Percentiles rank a stretch among this genome's conserved stretches.
Evolutionary conservation across 1,140 invertebrate genomes (phyloP).

Genomic region (Drosophila hydei): DNA sequence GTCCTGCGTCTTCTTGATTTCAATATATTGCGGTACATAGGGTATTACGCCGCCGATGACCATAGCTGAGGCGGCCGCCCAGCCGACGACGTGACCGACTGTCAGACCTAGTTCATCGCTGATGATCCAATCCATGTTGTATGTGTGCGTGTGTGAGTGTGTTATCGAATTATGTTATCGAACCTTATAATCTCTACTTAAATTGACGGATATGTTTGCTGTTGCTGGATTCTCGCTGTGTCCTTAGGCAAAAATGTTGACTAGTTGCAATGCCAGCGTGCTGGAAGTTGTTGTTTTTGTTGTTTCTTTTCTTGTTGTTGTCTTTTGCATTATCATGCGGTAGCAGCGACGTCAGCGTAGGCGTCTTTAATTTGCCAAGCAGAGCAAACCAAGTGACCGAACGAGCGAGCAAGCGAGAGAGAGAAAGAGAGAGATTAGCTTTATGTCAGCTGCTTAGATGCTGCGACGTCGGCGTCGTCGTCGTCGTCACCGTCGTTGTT

Average conservation of each 20-base stretch:
- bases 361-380: constrained; percentile 44
- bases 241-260: constrained; percentile 16
- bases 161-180: constrained; percentile 21
- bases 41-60: constrained; percentile 94
- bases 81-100: constrained; percentile 87
- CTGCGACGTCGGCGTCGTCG: constrained; percentile 28
- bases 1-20: constrained; percentile 95
- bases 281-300: constrained; percentile 56
- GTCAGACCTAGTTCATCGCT: constrained; percentile 88
- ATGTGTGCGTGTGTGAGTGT: constrained; percentile 3
- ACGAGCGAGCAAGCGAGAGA: constrained; percentile 10
- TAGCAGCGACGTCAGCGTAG: constrained; percentile 33
- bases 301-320: constrained; percentile 20
- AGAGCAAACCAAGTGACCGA: not conserved
- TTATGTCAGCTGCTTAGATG: constrained; percentile 31
- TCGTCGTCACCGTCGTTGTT: constrained; percentile 28
- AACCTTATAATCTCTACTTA: constrained; percentile 30
- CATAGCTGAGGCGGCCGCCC: constrained; percentile 91
- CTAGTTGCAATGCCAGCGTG: constrained; percentile 43
- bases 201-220: constrained; percentile 69
- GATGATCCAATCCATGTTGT: constrained; percentile 88
- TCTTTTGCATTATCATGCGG: constrained; percentile 50
- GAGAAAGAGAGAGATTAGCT: constrained; percentile 6
- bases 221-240: constrained; percentile 9
- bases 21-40: constrained; percentile 96